Base-by-base conservation (phyloP, 30 jellyfish, hydroid and myxozoan genomes). In the Aurelia coerulea region DNA sequence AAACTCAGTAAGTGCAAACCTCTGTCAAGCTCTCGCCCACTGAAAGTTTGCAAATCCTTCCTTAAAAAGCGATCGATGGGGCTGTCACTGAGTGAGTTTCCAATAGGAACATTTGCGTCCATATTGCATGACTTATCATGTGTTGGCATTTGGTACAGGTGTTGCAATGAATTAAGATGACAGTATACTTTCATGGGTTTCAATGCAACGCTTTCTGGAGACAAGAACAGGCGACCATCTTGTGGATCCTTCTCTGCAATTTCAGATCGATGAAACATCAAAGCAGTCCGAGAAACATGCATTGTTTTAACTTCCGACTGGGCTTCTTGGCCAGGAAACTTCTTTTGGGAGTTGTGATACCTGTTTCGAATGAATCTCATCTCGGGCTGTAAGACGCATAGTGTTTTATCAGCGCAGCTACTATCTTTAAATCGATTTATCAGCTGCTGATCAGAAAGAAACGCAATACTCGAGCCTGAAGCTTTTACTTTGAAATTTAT, bases 211-310 rank as follows among this genome's bases (percentile, higher is more conserved):
- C 75, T 74, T 52, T 90, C 97, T 41, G 59, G 88, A 29, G 95
- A 59, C n/a, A 51, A 78, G 75, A 83, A 58, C 13, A 87, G 68
- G 50, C 76, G 83, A 3, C 78, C 73, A 8, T 68, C 46, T 12
- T 60, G 75, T 23, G 64, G 83, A 34, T 68, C 73, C 11, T 64
- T 62, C 18, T 90, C 95, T 49, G 62, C 62, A 16, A 67, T 80
- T 2, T 81, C 39, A 7, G 94, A 69, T 13, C 97, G 84, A 64
- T 83, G 97, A 23, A 90, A 17, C 84, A 83, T 72, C 79, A 90
- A 74, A 17, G 92, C 77, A 4, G 94, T 78, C 32, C 95, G 92
- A 12, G 97, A 90, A 16, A 95, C 91, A 72, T 69, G 86, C 73
- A 77, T 17, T 6, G 80, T 81, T 13, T 69, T 85, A 34, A 72